phyloP scores from a whole-genome alignment of 1,140 invertebrate genomes.

The Lepidurus apus region DNA sequence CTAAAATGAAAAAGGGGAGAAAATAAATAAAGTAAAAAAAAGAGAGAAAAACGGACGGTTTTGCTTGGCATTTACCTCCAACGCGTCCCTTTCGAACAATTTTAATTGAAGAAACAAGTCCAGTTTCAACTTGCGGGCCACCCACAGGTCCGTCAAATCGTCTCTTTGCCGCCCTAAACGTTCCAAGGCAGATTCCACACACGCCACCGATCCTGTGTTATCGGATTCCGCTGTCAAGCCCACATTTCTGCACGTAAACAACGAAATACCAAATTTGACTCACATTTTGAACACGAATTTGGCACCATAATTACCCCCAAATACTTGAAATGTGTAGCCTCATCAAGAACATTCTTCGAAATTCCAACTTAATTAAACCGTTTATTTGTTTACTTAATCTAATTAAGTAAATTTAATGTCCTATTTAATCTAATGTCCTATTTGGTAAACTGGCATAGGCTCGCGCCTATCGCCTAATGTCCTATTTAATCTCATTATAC shows the following conservation, averaged over 20 bases:
- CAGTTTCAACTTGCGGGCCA: conserved; percentile 74
- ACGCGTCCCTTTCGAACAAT: conserved; percentile 90
- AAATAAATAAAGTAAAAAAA: not conserved
- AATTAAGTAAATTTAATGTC: too few species aligned
- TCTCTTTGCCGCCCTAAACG: conserved; percentile 76
- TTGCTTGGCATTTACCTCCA: conserved; percentile 59
- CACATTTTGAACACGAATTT: not conserved
- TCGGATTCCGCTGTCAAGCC: conserved; percentile 50
- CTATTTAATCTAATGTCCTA: not conserved
- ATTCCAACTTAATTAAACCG: too few species aligned
- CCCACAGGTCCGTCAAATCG: conserved; percentile 88
- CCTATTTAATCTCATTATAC: too few species aligned
- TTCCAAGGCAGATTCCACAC: conserved; percentile 81
- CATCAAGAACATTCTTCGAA: too few species aligned
- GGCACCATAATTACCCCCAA: not conserved
- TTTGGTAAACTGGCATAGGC: too few species aligned
- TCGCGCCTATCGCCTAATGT: too few species aligned
- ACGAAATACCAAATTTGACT: conserved; percentile 34
- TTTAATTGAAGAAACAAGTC: conserved; percentile 86
- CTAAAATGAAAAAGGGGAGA: not conserved
- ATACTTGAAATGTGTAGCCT: not conserved
- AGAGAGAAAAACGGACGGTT: not conserved
- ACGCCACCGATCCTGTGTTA: conserved; percentile 57
- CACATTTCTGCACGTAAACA: conserved; percentile 41
- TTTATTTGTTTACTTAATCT: too few species aligned